A percentile compares a stretch with the other conserved stretches of the same genome.
phyloP scores from a whole-genome alignment of 2,113 vertebrate genomes.

The Gymnocephalus cernua region DNA sequence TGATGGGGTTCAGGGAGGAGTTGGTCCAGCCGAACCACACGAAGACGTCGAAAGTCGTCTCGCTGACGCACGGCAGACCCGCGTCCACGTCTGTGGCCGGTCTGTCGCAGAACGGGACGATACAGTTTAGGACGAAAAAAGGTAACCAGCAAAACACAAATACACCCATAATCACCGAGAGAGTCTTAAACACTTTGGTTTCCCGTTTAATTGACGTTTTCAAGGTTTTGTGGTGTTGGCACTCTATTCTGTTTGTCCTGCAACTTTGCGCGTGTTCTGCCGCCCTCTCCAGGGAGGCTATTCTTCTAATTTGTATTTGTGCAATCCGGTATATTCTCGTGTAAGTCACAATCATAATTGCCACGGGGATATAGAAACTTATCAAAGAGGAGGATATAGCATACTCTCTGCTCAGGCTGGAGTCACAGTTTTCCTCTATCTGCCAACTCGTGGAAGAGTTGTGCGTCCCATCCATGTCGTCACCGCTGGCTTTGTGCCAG shows the following conservation, averaged over 20 bases:
- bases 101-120: conserved; percentile 92
- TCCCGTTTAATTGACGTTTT: conserved; percentile 91
- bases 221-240: conserved; percentile 86
- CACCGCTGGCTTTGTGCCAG: conserved; percentile 90
- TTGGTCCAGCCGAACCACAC: conserved; percentile 99
- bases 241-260: conserved; percentile 82
- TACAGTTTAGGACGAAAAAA: conserved; percentile 95
- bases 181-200: conserved; percentile 95
- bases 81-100: conserved; percentile 73
- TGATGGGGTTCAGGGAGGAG: conserved; percentile 94
- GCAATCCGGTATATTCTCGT: conserved; percentile 95
- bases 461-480: conserved; percentile 61
- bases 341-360: conserved; percentile 96
- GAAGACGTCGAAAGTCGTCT: conserved; percentile 95
- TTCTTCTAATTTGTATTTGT: conserved; percentile 92
- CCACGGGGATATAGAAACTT: conserved; percentile 97
- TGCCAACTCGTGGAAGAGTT: conserved; percentile 68
- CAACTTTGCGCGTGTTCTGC: conserved; percentile 92
- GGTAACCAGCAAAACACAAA: conserved; percentile 98
- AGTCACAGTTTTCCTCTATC: conserved; percentile 90
- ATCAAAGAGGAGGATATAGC: conserved; percentile 96
- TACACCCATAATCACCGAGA: conserved; percentile 95
- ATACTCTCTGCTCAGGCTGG: conserved; percentile 93
- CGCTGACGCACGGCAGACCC: conserved; percentile 92
- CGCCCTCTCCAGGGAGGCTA: conserved; percentile 92